Evolutionary conservation across 2,888 invertebrate genomes (phyloP).

Genomic region (Brachypterus glaber): DNA sequence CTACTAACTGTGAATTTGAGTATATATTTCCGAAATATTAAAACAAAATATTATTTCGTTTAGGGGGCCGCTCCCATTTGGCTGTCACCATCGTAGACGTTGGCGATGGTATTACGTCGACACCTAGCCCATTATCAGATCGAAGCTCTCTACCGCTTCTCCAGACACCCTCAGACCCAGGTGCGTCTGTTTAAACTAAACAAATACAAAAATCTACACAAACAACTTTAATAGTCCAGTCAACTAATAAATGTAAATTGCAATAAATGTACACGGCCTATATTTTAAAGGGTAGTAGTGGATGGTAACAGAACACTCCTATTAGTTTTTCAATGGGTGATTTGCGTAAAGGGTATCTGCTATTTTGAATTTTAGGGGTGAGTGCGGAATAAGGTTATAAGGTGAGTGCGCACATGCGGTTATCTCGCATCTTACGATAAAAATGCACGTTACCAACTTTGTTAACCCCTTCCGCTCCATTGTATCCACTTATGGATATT

Average conservation of each 20-base stretch:
- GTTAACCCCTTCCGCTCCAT: too few species aligned
- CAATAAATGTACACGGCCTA: neutral
- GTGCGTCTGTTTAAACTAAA: slow-evolving; percentile 14
- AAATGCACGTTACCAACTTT: too few species aligned
- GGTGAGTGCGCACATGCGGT: too few species aligned
- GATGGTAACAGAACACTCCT: neutral
- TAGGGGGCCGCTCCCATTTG: slow-evolving; percentile 35
- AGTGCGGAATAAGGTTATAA: too few species aligned
- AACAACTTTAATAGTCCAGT: too few species aligned
- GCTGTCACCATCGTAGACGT: slow-evolving; percentile 41
- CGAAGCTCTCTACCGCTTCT: slow-evolving; percentile 38
- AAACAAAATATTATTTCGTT: slow-evolving; percentile 1
- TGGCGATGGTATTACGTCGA: slow-evolving; percentile 33
- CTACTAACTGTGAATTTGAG: too few species aligned
- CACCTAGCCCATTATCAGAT: slow-evolving; percentile 36
- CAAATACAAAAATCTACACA: too few species aligned
- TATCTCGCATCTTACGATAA: too few species aligned
- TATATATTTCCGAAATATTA: neutral
- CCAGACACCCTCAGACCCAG: slow-evolving; percentile 35
- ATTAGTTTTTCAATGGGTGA: too few species aligned
- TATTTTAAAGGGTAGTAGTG: neutral
- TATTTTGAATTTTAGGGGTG: too few species aligned
- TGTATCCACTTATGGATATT: too few species aligned
- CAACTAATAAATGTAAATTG: neutral
- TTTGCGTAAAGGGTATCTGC: too few species aligned